Evolutionary conservation across 2,888 invertebrate genomes (phyloP).

Genomic region (Leucophenga montana): DNA sequence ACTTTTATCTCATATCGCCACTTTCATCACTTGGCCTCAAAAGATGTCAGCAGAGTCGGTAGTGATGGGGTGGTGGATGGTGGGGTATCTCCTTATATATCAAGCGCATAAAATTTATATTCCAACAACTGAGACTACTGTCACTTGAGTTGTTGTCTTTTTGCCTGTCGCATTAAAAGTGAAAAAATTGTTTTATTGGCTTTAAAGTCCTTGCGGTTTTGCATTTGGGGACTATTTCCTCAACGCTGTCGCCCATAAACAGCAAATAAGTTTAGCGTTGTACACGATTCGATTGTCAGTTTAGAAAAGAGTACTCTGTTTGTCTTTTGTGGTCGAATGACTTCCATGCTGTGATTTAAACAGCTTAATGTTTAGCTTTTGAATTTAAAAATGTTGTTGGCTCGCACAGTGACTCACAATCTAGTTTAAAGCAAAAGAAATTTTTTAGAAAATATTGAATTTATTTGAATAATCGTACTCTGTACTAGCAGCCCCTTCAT

Average conservation of each 20-base stretch:
- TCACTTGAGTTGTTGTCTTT: constrained; percentile 49
- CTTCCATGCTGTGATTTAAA: constrained; percentile 59
- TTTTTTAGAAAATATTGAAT: not conserved
- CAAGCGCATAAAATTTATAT: not conserved
- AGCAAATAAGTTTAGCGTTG: constrained; percentile 64
- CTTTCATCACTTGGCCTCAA: constrained; percentile 30
- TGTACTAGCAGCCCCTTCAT: too few species aligned
- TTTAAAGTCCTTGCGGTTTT: constrained; percentile 62
- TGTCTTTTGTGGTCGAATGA: constrained; percentile 28
- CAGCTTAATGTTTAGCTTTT: constrained; percentile 48
- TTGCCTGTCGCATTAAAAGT: constrained; percentile 27
- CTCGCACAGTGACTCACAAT: constrained; percentile 43
- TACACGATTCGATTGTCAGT: constrained; percentile 43
- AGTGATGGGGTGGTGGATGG: constrained; percentile 27
- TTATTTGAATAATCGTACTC: not conserved
- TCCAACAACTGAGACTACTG: constrained; percentile 35
- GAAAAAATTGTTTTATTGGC: constrained; percentile 71
- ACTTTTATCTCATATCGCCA: constrained; percentile 69
- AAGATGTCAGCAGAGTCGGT: constrained; percentile 48
- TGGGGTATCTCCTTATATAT: constrained; percentile 25
- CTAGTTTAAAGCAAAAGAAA: not conserved
- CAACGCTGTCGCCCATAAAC: constrained; percentile 49
- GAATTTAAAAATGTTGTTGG: constrained; percentile 55
- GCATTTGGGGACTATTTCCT: not conserved
- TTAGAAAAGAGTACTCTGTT: not conserved